Evolutionary conservation across 2,888 invertebrate genomes (phyloP).

Genomic region (Tanypteryx hageni): DNA sequence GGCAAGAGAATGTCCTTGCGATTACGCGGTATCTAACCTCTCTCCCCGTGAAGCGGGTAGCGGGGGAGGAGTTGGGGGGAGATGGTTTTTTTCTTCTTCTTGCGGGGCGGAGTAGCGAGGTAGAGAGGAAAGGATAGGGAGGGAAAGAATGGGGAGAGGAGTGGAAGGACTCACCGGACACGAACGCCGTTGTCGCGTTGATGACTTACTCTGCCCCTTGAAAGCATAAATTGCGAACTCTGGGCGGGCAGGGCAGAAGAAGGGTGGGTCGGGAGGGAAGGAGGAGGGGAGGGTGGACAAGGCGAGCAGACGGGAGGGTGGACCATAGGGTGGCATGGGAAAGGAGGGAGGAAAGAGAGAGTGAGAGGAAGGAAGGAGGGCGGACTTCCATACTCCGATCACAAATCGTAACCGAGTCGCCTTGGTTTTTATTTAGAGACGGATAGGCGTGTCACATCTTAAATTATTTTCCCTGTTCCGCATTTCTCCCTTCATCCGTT

Average conservation of each 20-base stretch:
- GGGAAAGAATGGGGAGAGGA: background rate
- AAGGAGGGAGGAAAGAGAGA: background rate
- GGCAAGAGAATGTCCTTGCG: conserved; percentile 41
- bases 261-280: background rate
- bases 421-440: conserved; percentile 59
- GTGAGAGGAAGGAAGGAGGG: background rate
- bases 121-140: background rate
- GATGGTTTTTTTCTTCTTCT: background rate
- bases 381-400: background rate
- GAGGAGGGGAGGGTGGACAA: background rate
- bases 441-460: conserved; percentile 59
- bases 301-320: background rate
- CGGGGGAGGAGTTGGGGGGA: background rate
- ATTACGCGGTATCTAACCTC: background rate
- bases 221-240: conserved; percentile 55
- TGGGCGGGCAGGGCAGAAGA: conserved; percentile 24
- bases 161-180: conserved; percentile 43
- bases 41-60: background rate
- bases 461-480: conserved; percentile 57
- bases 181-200: conserved; percentile 62
- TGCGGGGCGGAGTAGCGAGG: too few species aligned
- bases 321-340: background rate
- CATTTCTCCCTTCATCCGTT: conserved; percentile 36
- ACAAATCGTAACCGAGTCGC: conserved; percentile 59
- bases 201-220: conserved; percentile 57